These are phyloP conservation scores for Drosophila austrosaltans DNA, from an alignment of 2,888 invertebrate genomes.

Conservation along the genomic window DNA sequence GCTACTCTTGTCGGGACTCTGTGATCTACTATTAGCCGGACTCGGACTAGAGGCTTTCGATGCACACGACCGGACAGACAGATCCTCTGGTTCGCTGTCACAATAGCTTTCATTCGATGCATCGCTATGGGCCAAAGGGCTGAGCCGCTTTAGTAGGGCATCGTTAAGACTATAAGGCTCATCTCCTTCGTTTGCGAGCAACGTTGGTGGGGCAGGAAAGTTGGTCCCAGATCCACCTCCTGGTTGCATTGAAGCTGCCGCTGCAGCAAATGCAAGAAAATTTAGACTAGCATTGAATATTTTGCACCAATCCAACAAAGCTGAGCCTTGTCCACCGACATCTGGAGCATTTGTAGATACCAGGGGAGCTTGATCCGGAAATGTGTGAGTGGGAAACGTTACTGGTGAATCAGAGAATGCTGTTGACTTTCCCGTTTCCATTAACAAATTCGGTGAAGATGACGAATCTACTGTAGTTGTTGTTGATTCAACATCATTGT, in stretches of 20 bases:
- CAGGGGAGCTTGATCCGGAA: constrained; percentile 46
- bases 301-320: constrained; percentile 90
- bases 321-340: constrained; percentile 64
- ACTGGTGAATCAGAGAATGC: constrained; percentile 31
- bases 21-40: constrained; percentile 66
- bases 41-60: constrained; percentile 67
- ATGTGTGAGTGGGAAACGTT: constrained; percentile 55
- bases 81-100: constrained; percentile 82
- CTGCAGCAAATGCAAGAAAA: constrained; percentile 74
- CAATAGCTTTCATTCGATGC: constrained; percentile 75
- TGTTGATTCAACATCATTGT: constrained; percentile 59
- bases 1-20: constrained; percentile 71
- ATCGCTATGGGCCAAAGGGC: constrained; percentile 68
- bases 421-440: constrained; percentile 30
- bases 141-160: constrained; percentile 84
- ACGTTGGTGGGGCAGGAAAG: constrained; percentile 19
- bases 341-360: constrained; percentile 25
- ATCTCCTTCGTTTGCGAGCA: constrained; percentile 30
- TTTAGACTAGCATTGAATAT: constrained; percentile 85
- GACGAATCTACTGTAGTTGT: constrained; percentile 22
- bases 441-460: background rate
- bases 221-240: constrained; percentile 31
- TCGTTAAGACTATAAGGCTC: constrained; percentile 46
- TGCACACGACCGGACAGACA: constrained; percentile 77
- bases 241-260: constrained; percentile 74